Base-by-base conservation (phyloP, 2,888 invertebrate species). In the Hartigia nigra region DNA sequence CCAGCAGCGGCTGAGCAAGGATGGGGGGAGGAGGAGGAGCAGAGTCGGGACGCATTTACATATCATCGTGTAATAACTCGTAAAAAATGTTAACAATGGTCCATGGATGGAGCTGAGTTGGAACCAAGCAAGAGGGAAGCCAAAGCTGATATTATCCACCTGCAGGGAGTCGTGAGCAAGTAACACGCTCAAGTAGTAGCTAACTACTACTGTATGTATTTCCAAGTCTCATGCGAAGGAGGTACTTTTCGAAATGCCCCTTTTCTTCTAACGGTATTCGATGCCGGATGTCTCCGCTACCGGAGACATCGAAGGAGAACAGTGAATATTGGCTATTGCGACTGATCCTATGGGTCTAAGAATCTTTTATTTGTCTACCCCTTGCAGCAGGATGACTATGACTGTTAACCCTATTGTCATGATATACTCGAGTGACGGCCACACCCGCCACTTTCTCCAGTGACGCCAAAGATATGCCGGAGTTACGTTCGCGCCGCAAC, bases 381-480 rank as follows among this genome's bases (percentile, higher is more conserved):
- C 55, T 55, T 23, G 55, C 23, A 23, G 55, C 23, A 55, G 23
- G 55, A 23, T 14, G 55, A 55, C 23, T 14, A 23, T 5, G 55
- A 55, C 55, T 1, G 55, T 55, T 55, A 55, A 55, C 9, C 55
- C 55, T 55, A 55, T 55, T 55, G 55, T 55, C 55, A 55, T 55
- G 55, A 55, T 55, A 55, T 55, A 14, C 55, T 23, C 55, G 55
- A 55, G 55, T 55, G 55, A 55, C 32, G 74, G 81, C 85, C 86
- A 85, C 86, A 81, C 84, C 86, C 86, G 84, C 70, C 83, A 87
- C 87, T 87, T 87, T 87, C 87, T 87, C 87, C 86, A 79, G 79
- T 82, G 82, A 84, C 86, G 84, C 84, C 85, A 84, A 86, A 86
- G 86, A 85, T 84, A 87, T 84, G 55, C 55, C 55, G 72, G 72